Evolutionary conservation across 2,113 vertebrate genomes (phyloP).

Genomic region (western clawed frog (Xenopus tropicalis)): UCB_Xtro_10.0 CM004446.2:71721501-71722000

Average conservation of each 20-base stretch:
- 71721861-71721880: conserved; percentile 38
- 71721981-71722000: conserved; percentile 20
- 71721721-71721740: conserved; percentile 11
- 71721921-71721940: conserved; percentile 38
- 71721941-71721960: conserved; percentile 23
- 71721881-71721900: conserved; percentile 47
- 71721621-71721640: not conserved
- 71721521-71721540: not conserved
- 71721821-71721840: conserved; percentile 10
- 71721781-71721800: conserved; percentile 38
- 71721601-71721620: not conserved
- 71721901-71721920: conserved; percentile 47
- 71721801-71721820: conserved; percentile 3
- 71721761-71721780: conserved; percentile 36
- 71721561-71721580: not conserved
- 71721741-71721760: conserved; percentile 6
- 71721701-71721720: conserved; percentile 19
- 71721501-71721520: not conserved
- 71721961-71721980: conserved; percentile 18
- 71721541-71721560: not conserved
- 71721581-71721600: not conserved
- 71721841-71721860: conserved; percentile 43
- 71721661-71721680: conserved; percentile 15
- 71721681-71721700: conserved; percentile 26
- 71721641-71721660: conserved; percentile 4